Evolutionary conservation across 2,113 vertebrate genomes (phyloP).

Genomic region (Phalacrocorax pelagicus): DNA sequence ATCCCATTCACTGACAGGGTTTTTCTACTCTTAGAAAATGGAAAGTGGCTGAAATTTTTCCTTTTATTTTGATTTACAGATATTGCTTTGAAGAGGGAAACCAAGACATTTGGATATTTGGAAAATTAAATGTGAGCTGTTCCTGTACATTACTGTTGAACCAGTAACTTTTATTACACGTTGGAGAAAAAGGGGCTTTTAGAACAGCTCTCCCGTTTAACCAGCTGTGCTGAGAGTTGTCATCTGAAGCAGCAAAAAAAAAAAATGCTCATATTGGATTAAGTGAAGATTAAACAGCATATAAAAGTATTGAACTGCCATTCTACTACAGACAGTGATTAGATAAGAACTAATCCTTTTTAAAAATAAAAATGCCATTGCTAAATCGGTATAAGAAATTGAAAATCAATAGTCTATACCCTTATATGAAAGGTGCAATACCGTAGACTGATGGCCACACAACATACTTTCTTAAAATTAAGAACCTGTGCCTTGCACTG

Average conservation of each 20-base stretch:
- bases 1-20: neutral
- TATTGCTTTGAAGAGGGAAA: neutral
- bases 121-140: neutral
- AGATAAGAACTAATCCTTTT: neutral
- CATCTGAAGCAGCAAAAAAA: neutral
- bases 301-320: neutral
- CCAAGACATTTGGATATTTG: neutral
- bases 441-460: neutral
- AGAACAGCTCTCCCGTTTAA: neutral
- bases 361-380: neutral
- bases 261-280: neutral
- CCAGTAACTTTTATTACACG: neutral
- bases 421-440: neutral
- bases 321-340: neutral
- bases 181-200: neutral
- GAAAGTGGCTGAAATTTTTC: neutral
- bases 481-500: neutral
- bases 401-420: neutral
- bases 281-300: neutral
- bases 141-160: neutral
- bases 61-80: neutral
- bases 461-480: too few species aligned
- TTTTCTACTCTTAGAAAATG: neutral
- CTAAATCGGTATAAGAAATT: neutral
- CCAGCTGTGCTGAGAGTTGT: neutral